Conservation (phyloP, 2,888 invertebrate genomes). For the Heteromyza rotundicornis region DNA sequence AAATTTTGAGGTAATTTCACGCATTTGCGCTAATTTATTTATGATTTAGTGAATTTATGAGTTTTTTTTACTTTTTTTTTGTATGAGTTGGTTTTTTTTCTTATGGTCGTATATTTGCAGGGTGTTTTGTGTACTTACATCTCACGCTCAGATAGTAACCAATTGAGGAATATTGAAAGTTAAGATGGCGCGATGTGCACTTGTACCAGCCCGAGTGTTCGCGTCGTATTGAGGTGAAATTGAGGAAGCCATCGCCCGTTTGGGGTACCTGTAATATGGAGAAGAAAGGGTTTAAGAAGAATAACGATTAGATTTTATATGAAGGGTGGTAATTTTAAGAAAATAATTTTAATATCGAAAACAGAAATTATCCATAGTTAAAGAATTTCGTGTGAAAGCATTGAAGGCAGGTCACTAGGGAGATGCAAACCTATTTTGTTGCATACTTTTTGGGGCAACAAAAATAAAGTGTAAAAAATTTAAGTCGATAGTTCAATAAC, state of each 20-base stretch:
- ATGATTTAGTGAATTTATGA: conserved; percentile 27
- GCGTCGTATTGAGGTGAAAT: conserved; percentile 79
- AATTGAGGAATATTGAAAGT: conserved; percentile 86
- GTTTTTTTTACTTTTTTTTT: conserved; percentile 9
- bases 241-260: conserved; percentile 79
- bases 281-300: too few species aligned
- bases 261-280: conserved; percentile 66
- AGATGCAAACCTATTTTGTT: too few species aligned
- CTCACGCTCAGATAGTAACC: conserved; percentile 89
- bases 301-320: too few species aligned
- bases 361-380: too few species aligned
- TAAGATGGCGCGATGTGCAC: conserved; percentile 83
- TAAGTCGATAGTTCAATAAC: too few species aligned
- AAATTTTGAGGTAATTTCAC: conserved; percentile 49
- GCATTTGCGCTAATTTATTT: conserved; percentile 42
- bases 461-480: too few species aligned
- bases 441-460: too few species aligned
- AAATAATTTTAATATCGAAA: too few species aligned
- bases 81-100: conserved; percentile 16
- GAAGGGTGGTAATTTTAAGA: too few species aligned
- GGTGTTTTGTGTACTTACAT: conserved; percentile 69
- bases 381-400: too few species aligned
- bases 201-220: conserved; percentile 93
- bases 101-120: conserved; percentile 12
- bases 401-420: too few species aligned